Conservation (phyloP, 2,797 vertebrate species). For the Phoxinus dragarum region DNA sequence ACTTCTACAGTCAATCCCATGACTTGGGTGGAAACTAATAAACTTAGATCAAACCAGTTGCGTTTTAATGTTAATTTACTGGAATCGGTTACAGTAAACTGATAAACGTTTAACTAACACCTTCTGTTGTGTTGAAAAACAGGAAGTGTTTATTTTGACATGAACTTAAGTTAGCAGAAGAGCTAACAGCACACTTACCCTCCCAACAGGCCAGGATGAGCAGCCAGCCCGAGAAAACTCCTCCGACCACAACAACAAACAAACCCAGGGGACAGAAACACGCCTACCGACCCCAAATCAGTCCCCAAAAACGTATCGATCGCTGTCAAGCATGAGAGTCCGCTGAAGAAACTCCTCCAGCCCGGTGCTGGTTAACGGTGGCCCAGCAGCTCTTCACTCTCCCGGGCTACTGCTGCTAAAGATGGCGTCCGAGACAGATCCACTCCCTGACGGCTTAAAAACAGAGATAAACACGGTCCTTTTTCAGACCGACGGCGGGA, state of each 20-base stretch:
- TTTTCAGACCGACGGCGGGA: slow-evolving; percentile 52
- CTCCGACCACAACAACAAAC: slow-evolving; percentile 66
- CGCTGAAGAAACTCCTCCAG: slow-evolving; percentile 75
- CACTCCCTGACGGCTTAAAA: slow-evolving; percentile 73
- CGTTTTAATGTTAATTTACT: not conserved
- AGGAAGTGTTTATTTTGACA: not conserved
- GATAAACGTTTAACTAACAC: not conserved
- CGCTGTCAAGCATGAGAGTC: slow-evolving; percentile 40
- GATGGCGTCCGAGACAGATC: slow-evolving; percentile 80
- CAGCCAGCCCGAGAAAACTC: slow-evolving; percentile 65
- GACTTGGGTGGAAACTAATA: slow-evolving; percentile 27
- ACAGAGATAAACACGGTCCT: slow-evolving; percentile 61
- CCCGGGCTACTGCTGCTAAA: slow-evolving; percentile 75
- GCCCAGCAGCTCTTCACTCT: slow-evolving; percentile 73
- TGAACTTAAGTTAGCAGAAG: slow-evolving; percentile 41
- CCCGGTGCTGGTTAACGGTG: slow-evolving; percentile 74
- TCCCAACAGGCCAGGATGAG: slow-evolving; percentile 76
- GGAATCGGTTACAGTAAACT: not conserved
- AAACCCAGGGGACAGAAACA: slow-evolving; percentile 8
- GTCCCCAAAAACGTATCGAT: slow-evolving; percentile 53
- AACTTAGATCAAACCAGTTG: not conserved
- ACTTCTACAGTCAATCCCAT: slow-evolving; percentile 16
- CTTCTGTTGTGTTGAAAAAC: slow-evolving; percentile 51
- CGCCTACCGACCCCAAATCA: not conserved
- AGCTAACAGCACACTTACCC: slow-evolving; percentile 77